These are phyloP conservation scores for Petaurus breviceps DNA, from an alignment of 2,113 vertebrate genomes.

Conservation along the genomic window DNA sequence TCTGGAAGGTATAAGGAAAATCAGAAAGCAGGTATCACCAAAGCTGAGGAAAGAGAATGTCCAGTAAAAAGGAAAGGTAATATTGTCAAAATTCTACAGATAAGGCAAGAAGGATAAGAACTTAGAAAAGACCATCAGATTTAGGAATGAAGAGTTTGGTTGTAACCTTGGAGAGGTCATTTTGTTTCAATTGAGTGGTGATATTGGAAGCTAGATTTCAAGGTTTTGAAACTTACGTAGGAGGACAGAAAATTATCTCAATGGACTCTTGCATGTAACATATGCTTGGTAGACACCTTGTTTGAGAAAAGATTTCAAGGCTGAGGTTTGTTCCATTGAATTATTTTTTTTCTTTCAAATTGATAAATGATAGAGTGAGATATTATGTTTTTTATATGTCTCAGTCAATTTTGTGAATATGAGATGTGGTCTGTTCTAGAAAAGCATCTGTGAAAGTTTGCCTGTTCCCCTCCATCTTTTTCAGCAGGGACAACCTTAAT, in stretches of 20 bases:
- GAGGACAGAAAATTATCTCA: not conserved
- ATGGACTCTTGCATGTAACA: not conserved
- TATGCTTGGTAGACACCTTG: not conserved
- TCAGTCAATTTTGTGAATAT: not conserved
- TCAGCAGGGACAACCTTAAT: not conserved
- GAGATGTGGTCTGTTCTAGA: not conserved
- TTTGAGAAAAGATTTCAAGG: not conserved
- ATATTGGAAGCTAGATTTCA: not conserved
- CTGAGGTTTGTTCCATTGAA: not conserved
- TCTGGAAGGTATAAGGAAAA: not conserved
- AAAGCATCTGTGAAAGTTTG: not conserved
- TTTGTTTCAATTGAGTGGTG: not conserved
- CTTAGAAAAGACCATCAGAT: not conserved
- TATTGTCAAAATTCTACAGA: not conserved
- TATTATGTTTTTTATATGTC: not conserved
- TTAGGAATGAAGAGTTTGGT: not conserved
- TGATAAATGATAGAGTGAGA: not conserved
- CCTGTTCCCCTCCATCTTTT: not conserved
- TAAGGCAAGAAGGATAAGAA: not conserved
- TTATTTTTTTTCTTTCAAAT: not conserved
- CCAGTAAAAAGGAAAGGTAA: not conserved
- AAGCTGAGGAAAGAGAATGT: not conserved
- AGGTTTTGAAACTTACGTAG: not conserved
- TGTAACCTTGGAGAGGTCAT: not conserved
- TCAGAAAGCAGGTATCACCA: not conserved